Percentiles rank a stretch among this genome's conserved stretches.
These are phyloP conservation scores for Perithous albicinctus DNA, from an alignment of 2,888 invertebrate genomes.

Conservation along the genomic window DNA sequence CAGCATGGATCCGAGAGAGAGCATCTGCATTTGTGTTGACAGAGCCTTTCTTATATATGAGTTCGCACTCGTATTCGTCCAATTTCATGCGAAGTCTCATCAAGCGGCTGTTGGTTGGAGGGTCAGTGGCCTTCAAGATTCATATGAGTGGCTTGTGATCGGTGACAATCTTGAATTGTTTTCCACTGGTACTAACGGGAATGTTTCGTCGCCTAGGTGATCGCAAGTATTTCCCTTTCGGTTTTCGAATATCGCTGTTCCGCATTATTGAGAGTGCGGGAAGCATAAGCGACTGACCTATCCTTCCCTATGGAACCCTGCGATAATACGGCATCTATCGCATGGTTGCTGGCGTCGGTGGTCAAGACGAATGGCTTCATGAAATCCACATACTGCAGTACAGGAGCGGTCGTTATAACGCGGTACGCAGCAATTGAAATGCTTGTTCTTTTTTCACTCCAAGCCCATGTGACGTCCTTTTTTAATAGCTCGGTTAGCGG, in stretches of 20 bases:
- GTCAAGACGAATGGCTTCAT: conserved; percentile 20
- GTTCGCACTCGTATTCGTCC: conserved; percentile 57
- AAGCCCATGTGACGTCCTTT: neutral
- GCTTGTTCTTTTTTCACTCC: conserved; percentile 20
- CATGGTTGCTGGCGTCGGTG: conserved; percentile 44
- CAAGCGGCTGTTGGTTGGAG: conserved; percentile 30
- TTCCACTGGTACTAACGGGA: conserved; percentile 63
- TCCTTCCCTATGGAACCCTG: conserved; percentile 47
- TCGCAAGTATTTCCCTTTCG: conserved; percentile 61
- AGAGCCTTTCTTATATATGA: conserved; percentile 47
- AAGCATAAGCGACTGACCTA: conserved; percentile 44
- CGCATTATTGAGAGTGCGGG: conserved; percentile 15
- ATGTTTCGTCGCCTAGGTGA: conserved; percentile 53
- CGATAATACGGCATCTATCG: conserved; percentile 45
- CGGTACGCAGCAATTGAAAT: conserved; percentile 22
- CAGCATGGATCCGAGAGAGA: too few relatives aligned
- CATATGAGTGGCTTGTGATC: conserved; percentile 59
- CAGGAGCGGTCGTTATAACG: conserved; percentile 20
- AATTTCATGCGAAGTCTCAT: conserved; percentile 53
- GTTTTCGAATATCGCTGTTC: conserved; percentile 46
- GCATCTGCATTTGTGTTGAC: too few relatives aligned
- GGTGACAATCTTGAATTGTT: conserved; percentile 58
- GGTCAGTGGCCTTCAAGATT: conserved; percentile 57
- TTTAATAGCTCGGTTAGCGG: neutral
- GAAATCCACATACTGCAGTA: conserved; percentile 53